Conservation (phyloP, 2,888 invertebrate genomes). For the Drosophila sordidapex region DNA sequence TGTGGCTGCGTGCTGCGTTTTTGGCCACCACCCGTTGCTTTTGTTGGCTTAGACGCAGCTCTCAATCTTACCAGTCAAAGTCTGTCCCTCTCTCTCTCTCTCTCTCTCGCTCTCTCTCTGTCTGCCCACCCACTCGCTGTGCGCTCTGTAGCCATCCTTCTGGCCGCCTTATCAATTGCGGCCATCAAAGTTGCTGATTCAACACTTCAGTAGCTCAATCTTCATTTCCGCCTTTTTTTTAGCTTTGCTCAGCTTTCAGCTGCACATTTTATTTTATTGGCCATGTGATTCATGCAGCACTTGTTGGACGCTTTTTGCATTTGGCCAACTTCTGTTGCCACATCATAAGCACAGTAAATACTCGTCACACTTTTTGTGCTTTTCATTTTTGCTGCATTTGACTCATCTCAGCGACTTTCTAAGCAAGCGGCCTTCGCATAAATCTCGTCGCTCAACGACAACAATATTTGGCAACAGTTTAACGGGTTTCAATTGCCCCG, state of each 20-base stretch:
- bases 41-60: constrained; percentile 65
- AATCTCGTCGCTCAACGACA: constrained; percentile 35
- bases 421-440: constrained; percentile 46
- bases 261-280: constrained; percentile 38
- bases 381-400: constrained; percentile 34
- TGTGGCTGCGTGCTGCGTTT: constrained; percentile 61
- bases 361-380: constrained; percentile 20
- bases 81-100: neutral
- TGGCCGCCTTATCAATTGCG: constrained; percentile 52
- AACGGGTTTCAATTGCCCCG: constrained; percentile 66
- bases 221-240: constrained; percentile 60
- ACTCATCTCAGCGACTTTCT: constrained; percentile 65
- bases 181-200: constrained; percentile 60
- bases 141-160: constrained; percentile 12
- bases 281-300: constrained; percentile 51
- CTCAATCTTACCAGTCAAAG: constrained; percentile 29
- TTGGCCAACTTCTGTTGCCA: constrained; percentile 38
- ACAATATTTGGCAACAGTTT: constrained; percentile 75
- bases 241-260: neutral
- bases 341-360: constrained; percentile 21
- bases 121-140: constrained; percentile 52
- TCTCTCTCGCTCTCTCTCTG: neutral
- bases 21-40: constrained; percentile 64
- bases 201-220: constrained; percentile 68
- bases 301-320: constrained; percentile 17